Evolutionary conservation across 2,888 invertebrate species (phyloP), one percentile per base, ranked within the genome.

Genomic region (Cylloceria caligata): DNA sequence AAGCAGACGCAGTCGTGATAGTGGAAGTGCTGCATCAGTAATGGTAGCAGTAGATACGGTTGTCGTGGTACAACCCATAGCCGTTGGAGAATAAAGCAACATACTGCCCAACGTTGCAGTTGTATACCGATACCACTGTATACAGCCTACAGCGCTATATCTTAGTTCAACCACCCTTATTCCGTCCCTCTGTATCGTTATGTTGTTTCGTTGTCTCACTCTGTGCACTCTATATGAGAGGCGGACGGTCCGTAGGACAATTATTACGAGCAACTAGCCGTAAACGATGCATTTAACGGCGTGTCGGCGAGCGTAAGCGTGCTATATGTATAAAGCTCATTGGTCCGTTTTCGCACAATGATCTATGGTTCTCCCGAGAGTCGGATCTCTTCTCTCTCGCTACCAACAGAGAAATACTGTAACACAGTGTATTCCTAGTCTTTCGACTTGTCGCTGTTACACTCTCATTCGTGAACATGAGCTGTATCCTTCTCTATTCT

Each of bases 231-330:
- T 65, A 60, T 69, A 64, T 34, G 16, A 60, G 34, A 47, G 57
- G 39, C 64, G 16, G 65, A 72, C 72, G 21, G 45, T 45, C 55
- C 79, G 60, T 67, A 85, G 85, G 83, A 87, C 86, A 88, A 90
- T 90, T 90, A 91, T 91, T 88, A 88, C 83, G 84, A 85, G 72
- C 88, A 86, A 88, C 89, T 87, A 84, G 85, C 87, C 89, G 86
- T 88, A 83, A 89, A 88, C 87, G 85, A 85, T 83, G 85, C 87
- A 86, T 88, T 90, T 88, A 89, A 88, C 85, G 85, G 76, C 82
- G 75, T 74, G 82, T 82, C 83, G 73, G 67, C 83, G 57, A 55
- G 73, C 45, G 57, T 62, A 45, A 49, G 65, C 68, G 60, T 52
- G 49, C 62, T 77, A 62, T 69, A 71, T 19, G 60, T 36, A 68